Evolutionary conservation across 1,140 invertebrate species (phyloP).

Genomic region (Ruditapes philippinarum): DNA sequence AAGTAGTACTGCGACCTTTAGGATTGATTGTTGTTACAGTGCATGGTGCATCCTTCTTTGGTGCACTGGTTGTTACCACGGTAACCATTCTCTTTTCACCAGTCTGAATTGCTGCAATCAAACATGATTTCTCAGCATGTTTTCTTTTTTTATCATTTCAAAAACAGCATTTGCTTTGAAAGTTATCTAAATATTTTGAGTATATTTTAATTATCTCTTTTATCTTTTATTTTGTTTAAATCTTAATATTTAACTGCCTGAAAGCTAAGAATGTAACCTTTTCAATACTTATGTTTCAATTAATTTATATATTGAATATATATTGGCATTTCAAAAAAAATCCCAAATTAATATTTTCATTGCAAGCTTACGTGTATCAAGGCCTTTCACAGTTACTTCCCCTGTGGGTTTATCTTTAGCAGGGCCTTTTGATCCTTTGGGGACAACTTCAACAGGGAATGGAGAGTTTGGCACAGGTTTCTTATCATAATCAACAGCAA

Average conservation of each 20-base stretch:
- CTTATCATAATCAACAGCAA: constrained; percentile 98
- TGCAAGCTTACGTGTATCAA: constrained; percentile 58
- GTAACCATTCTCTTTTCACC: constrained; percentile 92
- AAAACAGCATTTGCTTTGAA: no score
- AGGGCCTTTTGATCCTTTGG: constrained; percentile 40
- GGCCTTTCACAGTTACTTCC: constrained; percentile 58
- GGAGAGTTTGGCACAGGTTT: constrained; percentile 98
- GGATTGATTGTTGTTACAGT: constrained; percentile 85
- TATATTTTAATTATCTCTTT: no score
- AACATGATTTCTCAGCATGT: no score
- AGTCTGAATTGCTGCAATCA: constrained; percentile 78
- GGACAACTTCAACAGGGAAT: constrained; percentile 94
- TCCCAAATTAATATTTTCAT: no score
- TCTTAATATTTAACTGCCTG: no score
- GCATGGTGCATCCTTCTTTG: constrained; percentile 90
- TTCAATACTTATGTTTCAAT: no score
- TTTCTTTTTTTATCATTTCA: no score
- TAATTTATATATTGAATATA: no score
- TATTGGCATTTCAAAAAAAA: no score
- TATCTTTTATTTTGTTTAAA: no score
- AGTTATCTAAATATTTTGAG: no score
- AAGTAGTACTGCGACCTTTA: constrained; percentile 88
- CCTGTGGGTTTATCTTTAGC: background rate
- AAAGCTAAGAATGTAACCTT: no score
- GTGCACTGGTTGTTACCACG: constrained; percentile 92